These are phyloP conservation scores for Halcyon senegalensis DNA, from an alignment of 2,113 vertebrate genomes.

Conservation along the genomic window DNA sequence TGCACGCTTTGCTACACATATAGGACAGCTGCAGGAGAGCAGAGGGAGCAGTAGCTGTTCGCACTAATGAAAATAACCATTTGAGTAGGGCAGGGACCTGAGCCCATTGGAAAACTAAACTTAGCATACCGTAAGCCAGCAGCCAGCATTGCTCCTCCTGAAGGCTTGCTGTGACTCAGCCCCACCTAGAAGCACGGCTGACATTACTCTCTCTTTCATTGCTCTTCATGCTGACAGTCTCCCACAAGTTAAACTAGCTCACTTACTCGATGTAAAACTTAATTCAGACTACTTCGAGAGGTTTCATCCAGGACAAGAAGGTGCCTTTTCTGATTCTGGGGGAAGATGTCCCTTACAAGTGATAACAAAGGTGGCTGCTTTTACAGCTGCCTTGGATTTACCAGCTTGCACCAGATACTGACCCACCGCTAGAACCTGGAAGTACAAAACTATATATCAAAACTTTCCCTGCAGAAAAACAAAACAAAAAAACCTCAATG, in stretches of 20 bases:
- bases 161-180: neutral
- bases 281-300: neutral
- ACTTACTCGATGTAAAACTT: neutral
- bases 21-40: neutral
- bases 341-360: neutral
- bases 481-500: too few relatives aligned
- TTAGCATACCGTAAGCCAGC: neutral
- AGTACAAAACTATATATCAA: neutral
- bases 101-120: neutral
- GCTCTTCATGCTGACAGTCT: neutral
- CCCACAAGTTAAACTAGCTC: neutral
- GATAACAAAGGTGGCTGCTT: neutral
- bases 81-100: neutral
- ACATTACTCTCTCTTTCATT: fast-evolving
- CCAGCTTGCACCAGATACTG: neutral
- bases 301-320: neutral
- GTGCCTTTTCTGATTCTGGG: neutral
- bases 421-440: neutral
- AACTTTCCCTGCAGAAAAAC: neutral
- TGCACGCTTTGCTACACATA: neutral
- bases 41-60: neutral
- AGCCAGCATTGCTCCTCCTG: neutral
- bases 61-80: neutral
- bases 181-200: neutral
- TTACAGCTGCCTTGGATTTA: neutral